A percentile compares a stretch with the other conserved stretches of the same genome.
phyloP scores from a whole-genome alignment of 2,797 vertebrate genomes.

The Sebastes cheni region DNA sequence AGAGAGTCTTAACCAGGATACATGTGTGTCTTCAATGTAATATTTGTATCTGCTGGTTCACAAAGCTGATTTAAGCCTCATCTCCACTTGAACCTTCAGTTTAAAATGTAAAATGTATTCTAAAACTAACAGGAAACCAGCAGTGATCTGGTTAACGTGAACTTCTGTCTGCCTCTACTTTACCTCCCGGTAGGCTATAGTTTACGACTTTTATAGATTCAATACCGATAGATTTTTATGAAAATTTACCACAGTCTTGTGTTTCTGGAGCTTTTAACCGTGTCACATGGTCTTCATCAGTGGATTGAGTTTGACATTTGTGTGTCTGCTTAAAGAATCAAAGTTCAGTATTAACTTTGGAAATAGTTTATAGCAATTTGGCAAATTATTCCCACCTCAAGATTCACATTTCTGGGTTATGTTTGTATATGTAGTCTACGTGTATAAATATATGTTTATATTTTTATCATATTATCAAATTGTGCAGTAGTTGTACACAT shows the following conservation, averaged over 20 bases:
- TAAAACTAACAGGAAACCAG: neutral
- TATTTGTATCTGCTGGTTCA: neutral
- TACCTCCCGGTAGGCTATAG: too few relatives aligned
- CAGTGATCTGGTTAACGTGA: neutral
- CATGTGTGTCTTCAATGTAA: neutral
- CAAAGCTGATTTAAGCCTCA: neutral
- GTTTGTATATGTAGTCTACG: neutral
- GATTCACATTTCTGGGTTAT: too few relatives aligned
- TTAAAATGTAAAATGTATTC: neutral
- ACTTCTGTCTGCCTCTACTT: neutral
- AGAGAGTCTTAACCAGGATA: neutral
- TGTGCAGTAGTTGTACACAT: neutral
- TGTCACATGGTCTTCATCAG: neutral
- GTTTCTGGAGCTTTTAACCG: neutral
- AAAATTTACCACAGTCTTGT: neutral
- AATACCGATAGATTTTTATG: neutral
- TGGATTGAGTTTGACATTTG: neutral
- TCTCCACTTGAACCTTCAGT: neutral
- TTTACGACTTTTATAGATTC: too few relatives aligned
- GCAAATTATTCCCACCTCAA: neutral
- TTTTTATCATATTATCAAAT: neutral
- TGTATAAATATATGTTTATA: neutral
- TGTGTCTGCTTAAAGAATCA: neutral
- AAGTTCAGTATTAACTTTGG: neutral
- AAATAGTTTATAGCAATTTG: neutral